These are phyloP conservation scores for Brotula barbata DNA, from an alignment of 2,797 vertebrate genomes.

Conservation along the genomic window DNA sequence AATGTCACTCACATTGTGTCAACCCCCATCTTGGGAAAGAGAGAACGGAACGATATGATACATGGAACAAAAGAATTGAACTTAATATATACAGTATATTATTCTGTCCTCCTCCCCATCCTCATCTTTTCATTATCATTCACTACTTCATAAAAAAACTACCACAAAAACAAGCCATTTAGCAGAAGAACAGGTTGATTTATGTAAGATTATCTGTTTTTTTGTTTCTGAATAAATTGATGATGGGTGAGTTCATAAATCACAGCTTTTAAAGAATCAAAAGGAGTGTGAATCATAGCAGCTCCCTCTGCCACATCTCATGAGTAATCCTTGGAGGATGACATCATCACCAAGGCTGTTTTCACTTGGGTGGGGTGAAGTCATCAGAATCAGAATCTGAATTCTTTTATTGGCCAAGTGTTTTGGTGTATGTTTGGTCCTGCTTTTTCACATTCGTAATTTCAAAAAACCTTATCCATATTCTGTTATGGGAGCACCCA, in stretches of 20 bases:
- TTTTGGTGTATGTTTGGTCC: no score
- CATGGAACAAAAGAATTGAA: no score
- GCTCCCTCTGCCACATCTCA: slow-evolving; percentile 14
- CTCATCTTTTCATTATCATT: neutral
- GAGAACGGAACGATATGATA: neutral
- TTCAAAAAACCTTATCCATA: no score
- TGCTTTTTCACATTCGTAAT: no score
- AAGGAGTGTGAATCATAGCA: neutral
- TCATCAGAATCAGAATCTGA: slow-evolving; percentile 27
- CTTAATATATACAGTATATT: no score
- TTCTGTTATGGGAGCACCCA: slow-evolving; percentile 4
- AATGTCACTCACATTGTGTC: no score
- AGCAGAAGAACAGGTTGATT: neutral
- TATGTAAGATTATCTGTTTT: slow-evolving; percentile 8
- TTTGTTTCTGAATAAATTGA: slow-evolving; percentile 21
- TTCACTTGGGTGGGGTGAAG: slow-evolving; percentile 6
- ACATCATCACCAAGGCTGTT: slow-evolving; percentile 29
- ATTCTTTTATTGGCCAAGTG: no score
- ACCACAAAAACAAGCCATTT: neutral
- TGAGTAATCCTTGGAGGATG: slow-evolving; percentile 7
- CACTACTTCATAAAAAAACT: neutral
- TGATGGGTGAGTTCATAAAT: slow-evolving; percentile 1
- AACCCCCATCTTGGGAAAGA: no score
- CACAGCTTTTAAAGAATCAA: slow-evolving; percentile 10
- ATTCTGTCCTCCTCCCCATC: no score